These are phyloP conservation scores for Wiebesia pumilae DNA, from an alignment of 1,140 invertebrate genomes.

Conservation along the genomic window DNA sequence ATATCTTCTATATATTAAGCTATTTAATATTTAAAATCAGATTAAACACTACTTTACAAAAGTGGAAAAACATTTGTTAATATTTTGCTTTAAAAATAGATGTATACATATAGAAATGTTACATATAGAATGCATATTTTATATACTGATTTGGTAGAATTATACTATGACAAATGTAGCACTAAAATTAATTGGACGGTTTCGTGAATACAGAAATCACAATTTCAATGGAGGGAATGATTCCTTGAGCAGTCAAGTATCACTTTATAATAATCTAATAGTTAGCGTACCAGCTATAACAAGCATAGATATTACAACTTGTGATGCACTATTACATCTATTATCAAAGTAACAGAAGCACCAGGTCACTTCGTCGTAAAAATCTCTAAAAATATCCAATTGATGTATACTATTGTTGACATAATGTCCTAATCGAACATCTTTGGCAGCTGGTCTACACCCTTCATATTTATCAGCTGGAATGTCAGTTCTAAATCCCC, in stretches of 20 bases:
- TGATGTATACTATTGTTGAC: conserved; percentile 91
- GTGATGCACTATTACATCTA: conserved; percentile 82
- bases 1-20: conserved; percentile 7
- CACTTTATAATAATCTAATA: conserved; percentile 33
- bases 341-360: conserved; percentile 95
- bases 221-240: conserved; percentile 46
- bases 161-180: neutral
- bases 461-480: conserved; percentile 95
- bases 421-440: conserved; percentile 88
- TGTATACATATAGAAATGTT: conserved; percentile 17
- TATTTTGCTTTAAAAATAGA: conserved; percentile 15
- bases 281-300: conserved; percentile 45
- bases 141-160: conserved; percentile 16
- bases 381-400: conserved; percentile 88
- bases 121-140: conserved; percentile 30
- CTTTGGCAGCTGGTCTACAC: conserved; percentile 86
- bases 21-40: conserved; percentile 1
- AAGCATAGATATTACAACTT: conserved; percentile 57
- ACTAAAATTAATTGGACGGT: conserved; percentile 41
- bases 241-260: conserved; percentile 13
- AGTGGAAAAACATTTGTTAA: conserved; percentile 3
- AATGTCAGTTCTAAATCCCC: conserved; percentile 86
- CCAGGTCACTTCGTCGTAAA: conserved; percentile 89
- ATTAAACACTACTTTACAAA: conserved; percentile 5
- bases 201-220: conserved; percentile 20